Evolutionary conservation across 2,113 vertebrate species (phyloP).

Genomic region (Odocoileus hemionus): DNA sequence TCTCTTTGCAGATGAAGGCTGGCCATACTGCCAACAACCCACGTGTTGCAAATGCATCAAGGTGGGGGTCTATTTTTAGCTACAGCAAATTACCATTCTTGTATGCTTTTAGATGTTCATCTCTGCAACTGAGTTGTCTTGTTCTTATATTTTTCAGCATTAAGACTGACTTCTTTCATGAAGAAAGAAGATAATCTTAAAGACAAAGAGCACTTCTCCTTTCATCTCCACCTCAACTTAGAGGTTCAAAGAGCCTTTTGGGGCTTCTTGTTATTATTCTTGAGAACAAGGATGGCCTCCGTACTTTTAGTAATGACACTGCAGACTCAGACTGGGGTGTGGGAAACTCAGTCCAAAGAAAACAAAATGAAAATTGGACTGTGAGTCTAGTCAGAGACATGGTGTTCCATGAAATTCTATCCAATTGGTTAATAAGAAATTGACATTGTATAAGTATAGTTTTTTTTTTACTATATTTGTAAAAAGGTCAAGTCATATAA

Average conservation of each 20-base stretch:
- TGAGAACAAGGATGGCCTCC: neutral
- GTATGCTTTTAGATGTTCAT: constrained; percentile 32
- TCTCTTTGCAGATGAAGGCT: constrained; percentile 20
- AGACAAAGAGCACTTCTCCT: constrained; percentile 38
- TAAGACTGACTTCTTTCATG: neutral
- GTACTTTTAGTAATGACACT: neutral
- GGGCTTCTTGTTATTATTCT: neutral
- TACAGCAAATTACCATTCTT: constrained; percentile 50
- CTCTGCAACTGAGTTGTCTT: constrained; percentile 32
- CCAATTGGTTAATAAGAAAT: neutral
- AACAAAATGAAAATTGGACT: neutral
- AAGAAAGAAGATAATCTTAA: constrained; percentile 1
- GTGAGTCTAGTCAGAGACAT: neutral
- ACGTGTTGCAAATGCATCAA: neutral
- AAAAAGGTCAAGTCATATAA: neutral
- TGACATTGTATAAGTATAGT: neutral
- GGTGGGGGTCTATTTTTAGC: constrained; percentile 55
- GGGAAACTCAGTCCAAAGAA: neutral
- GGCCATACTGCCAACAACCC: neutral
- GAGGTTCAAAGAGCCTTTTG: neutral
- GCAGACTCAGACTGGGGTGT: neutral
- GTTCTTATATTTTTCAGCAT: constrained; percentile 37
- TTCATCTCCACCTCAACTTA: neutral
- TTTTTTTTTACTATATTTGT: neutral
- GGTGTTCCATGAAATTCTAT: neutral